Evolutionary conservation across 2,888 invertebrate species (phyloP).

Genomic region (Euclidia mi): DNA sequence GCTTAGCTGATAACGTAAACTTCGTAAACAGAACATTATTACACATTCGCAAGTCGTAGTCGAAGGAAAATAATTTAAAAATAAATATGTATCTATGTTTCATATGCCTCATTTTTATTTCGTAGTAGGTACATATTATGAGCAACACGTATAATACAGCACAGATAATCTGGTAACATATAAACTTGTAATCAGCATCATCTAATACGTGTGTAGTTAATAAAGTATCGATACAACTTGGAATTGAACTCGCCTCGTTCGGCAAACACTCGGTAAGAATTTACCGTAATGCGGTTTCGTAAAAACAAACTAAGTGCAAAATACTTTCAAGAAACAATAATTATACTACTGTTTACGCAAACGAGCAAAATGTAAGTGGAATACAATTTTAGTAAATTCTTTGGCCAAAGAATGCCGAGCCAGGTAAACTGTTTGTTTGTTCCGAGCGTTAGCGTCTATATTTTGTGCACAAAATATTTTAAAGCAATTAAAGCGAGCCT

Average conservation of each 20-base stretch:
- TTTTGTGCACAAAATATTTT: conserved; percentile 57
- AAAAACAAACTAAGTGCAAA: conserved; percentile 4
- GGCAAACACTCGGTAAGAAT: conserved; percentile 73
- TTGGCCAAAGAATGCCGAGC: conserved; percentile 27
- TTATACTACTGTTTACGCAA: conserved; percentile 9
- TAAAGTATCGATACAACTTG: neutral
- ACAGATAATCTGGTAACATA: too few relatives aligned
- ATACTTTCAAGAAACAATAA: conserved; percentile 19
- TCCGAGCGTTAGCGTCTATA: conserved; percentile 30
- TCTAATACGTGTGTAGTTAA: neutral
- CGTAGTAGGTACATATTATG: too few relatives aligned
- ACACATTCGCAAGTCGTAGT: too few relatives aligned
- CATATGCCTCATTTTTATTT: too few relatives aligned
- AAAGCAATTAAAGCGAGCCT: conserved; percentile 37
- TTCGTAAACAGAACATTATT: too few relatives aligned
- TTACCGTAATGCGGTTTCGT: conserved; percentile 51
- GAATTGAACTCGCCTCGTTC: conserved; percentile 73
- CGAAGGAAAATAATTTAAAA: too few relatives aligned
- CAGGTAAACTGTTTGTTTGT: conserved; percentile 44
- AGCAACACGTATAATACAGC: too few relatives aligned
- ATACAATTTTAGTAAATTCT: conserved; percentile 28
- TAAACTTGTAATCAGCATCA: too few relatives aligned
- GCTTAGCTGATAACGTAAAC: too few relatives aligned
- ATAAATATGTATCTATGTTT: too few relatives aligned
- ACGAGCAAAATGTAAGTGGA: conserved; percentile 8